Evolutionary conservation across 2,797 vertebrate genomes (phyloP), one percentile per base, ranked within the genome.

Genomic region (Phoeniculus purpureus): DNA sequence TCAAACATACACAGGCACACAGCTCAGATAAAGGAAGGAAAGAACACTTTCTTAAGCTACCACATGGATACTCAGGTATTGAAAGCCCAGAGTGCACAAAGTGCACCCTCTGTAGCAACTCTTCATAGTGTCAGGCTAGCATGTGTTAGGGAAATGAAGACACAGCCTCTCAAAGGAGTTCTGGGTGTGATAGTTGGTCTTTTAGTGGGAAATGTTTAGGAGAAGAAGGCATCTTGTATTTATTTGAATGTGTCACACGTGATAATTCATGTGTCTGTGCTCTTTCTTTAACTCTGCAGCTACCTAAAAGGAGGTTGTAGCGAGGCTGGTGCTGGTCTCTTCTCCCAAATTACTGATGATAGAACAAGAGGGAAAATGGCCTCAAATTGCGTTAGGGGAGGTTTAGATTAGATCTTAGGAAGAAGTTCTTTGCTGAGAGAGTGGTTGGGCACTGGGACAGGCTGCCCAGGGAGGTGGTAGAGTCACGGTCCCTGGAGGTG

Each of bases 191-290:
- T 85, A 89, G 89, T 80, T 51, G 54, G 50, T 68, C n/a, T 72
- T 94, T 65, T 75, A 85, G 74, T 81, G n/a, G 79, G 29, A 93
- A 83, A 83, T 73, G 4, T 4, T 76, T 89, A 67, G 58, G 51
- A 47, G 45, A 87, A 89, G 40, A 87, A 89, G 40, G 26, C 20
- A 4, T 29, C 37, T 76, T 91, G 45, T n/a, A 40, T 87, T 86
- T 87, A 76, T 89, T 95, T 73, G 72, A 50, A 55, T 83, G n/a
- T 88, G 40, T 48, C 48, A 61, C 48, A 51, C 51, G 43, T 77
- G 82, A 78, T 91, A 91, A 89, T 70, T 87, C 67, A 61, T 68
- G 12, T 90, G 51, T 68, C 74, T 65, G 62, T 60, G 32, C 26
- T 91, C 58, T 77, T 90, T 74, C 60, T 87, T 89, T 75, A 84